These are phyloP conservation scores for Matsumurasca onukii DNA, from an alignment of 1,140 invertebrate species.

Conservation along the genomic window DNA sequence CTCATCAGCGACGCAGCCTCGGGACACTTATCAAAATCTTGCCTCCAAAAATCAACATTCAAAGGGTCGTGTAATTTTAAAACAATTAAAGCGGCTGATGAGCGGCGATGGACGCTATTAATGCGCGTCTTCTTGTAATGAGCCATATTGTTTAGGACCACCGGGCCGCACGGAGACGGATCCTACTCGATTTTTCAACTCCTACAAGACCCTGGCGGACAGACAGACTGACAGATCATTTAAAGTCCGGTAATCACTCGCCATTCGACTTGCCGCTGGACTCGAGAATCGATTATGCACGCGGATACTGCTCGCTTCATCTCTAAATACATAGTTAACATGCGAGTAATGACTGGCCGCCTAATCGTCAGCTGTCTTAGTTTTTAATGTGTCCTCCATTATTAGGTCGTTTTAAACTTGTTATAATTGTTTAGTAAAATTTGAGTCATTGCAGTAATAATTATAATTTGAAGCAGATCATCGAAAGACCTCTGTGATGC, in stretches of 20 bases:
- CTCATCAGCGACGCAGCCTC: constrained; percentile 13
- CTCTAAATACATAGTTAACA: constrained; percentile 12
- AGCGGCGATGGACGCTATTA: constrained; percentile 20
- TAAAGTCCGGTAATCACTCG: neutral
- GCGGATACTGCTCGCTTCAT: constrained; percentile 6
- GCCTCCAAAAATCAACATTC: constrained; percentile 25
- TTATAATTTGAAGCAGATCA: no score
- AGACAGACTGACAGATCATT: constrained; percentile 1
- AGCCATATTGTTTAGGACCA: constrained; percentile 26
- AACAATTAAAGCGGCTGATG: constrained; percentile 23
- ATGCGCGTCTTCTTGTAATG: constrained; percentile 11
- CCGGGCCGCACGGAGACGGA: constrained; percentile 4
- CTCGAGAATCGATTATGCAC: constrained; percentile 8
- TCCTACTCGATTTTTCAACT: constrained; percentile 19
- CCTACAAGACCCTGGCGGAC: neutral
- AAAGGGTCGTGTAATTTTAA: constrained; percentile 26
- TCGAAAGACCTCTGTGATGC: no score
- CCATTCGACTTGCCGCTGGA: neutral
- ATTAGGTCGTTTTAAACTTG: no score
- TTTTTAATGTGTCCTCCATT: no score
- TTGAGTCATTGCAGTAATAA: no score
- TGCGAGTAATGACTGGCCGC: no score
- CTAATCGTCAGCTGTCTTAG: no score
- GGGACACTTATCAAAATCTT: constrained; percentile 15
- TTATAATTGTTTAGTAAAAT: no score